Percentiles rank a stretch among this genome's conserved stretches.
Conservation (phyloP, 2,113 vertebrate species). For the Procavia capensis region DNA sequence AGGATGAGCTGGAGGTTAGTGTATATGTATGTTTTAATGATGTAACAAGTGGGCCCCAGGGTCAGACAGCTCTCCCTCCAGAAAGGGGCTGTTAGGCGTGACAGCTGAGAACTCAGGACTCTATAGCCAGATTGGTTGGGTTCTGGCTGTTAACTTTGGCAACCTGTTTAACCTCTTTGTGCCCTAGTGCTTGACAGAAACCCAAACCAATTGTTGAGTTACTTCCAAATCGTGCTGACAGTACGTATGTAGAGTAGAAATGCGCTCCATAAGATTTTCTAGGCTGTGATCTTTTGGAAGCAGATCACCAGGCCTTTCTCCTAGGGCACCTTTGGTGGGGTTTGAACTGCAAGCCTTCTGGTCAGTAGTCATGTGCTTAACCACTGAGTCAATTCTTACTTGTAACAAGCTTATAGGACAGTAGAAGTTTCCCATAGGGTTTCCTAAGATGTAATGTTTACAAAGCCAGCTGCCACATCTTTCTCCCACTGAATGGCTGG, state of each 20-base stretch:
- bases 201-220: not conserved
- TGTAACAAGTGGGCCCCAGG: not conserved
- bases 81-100: not conserved
- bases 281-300: not conserved
- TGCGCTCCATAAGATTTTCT: not conserved
- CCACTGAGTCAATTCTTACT: not conserved
- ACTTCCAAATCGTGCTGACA: not conserved
- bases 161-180: not conserved
- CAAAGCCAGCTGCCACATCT: not conserved
- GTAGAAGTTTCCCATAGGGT: not conserved
- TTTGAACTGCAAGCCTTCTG: not conserved
- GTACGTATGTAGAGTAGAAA: not conserved
- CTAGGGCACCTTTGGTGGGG: not conserved
- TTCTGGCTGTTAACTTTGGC: not conserved
- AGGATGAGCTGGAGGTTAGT: constrained; percentile 92
- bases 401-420: not conserved
- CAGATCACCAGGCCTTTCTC: not conserved
- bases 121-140: not conserved
- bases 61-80: not conserved
- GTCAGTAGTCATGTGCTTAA: not conserved
- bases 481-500: not conserved
- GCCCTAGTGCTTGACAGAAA: not conserved
- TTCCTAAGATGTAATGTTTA: not conserved
- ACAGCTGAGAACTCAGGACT: not conserved
- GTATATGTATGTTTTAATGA: rapidly evolving